A percentile compares a stretch with the other conserved stretches of the same genome.
Evolutionary conservation across 2,797 vertebrate species (phyloP).

Genomic region (Semaprochilodus insignis): DNA sequence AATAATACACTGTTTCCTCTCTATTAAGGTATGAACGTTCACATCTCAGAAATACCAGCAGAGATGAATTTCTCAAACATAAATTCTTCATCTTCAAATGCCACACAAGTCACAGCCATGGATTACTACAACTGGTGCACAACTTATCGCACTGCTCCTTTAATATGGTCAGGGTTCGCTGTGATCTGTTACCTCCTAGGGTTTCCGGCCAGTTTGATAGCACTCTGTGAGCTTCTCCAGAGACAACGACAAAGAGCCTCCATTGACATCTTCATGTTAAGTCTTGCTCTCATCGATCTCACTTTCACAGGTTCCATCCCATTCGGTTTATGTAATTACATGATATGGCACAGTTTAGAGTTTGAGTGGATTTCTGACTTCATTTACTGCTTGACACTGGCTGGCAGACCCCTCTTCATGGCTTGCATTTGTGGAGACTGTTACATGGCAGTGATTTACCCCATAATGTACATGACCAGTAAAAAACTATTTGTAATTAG

Average conservation of each 20-base stretch:
- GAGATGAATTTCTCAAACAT: background rate
- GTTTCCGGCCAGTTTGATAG: constrained; percentile 59
- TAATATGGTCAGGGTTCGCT: constrained; percentile 1
- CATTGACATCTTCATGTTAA: constrained; percentile 65
- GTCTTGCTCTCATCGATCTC: constrained; percentile 64
- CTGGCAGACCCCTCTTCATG: constrained; percentile 73
- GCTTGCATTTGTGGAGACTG: constrained; percentile 71
- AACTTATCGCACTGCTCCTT: background rate
- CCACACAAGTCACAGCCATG: background rate
- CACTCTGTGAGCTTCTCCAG: constrained; percentile 64
- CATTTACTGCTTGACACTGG: constrained; percentile 36
- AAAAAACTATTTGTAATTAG: constrained; percentile 60
- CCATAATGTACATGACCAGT: constrained; percentile 67
- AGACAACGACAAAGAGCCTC: constrained; percentile 46
- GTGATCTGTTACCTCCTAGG: constrained; percentile 50
- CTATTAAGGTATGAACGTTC: background rate
- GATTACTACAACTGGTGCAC: constrained; percentile 30
- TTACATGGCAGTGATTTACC: constrained; percentile 74
- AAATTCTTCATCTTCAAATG: constrained; percentile 9
- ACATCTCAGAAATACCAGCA: background rate
- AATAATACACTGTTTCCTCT: background rate
- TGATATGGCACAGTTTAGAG: accelerated
- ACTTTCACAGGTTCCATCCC: constrained; percentile 60
- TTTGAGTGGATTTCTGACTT: background rate
- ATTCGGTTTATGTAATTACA: constrained; percentile 44